Evolutionary conservation across 2,797 vertebrate genomes (phyloP).

Genomic region (Sebastes trivittatus): DNA sequence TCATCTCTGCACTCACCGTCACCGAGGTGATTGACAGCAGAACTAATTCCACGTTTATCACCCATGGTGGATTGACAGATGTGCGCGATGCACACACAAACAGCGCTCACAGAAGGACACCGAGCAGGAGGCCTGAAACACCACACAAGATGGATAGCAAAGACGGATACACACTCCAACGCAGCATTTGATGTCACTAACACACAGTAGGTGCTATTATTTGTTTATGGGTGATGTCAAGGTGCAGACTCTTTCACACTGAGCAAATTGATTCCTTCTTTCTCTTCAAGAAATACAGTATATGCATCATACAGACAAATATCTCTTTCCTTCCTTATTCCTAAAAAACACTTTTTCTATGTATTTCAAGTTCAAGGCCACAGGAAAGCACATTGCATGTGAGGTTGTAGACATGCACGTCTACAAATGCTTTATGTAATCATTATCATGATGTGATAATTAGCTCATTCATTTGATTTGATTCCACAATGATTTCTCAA

Average conservation of each 20-base stretch:
- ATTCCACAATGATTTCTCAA: not conserved
- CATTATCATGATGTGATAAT: not conserved
- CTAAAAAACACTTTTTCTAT: not conserved
- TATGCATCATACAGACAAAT: not conserved
- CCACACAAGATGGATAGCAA: not conserved
- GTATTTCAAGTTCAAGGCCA: not conserved
- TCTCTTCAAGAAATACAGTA: not conserved
- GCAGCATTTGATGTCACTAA: not conserved
- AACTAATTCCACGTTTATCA: conserved; percentile 65
- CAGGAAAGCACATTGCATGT: not conserved
- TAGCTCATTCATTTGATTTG: not conserved
- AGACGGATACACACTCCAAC: not conserved
- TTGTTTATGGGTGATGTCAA: not conserved
- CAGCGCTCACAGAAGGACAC: conserved; percentile 21
- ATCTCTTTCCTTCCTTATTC: not conserved
- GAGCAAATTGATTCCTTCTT: not conserved
- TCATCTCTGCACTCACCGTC: conserved; percentile 38
- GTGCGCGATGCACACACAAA: conserved; percentile 9
- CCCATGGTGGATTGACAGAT: conserved; percentile 26
- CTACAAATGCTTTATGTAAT: not conserved
- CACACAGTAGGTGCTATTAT: not conserved
- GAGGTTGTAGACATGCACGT: not conserved
- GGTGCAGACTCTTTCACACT: not conserved
- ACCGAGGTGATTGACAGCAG: conserved; percentile 66
- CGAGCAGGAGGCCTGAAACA: not conserved